Evolutionary conservation across 2,888 invertebrate species (phyloP), one percentile per base, ranked within the genome.

Genomic region (Schrankia costaestrigalis): DNA sequence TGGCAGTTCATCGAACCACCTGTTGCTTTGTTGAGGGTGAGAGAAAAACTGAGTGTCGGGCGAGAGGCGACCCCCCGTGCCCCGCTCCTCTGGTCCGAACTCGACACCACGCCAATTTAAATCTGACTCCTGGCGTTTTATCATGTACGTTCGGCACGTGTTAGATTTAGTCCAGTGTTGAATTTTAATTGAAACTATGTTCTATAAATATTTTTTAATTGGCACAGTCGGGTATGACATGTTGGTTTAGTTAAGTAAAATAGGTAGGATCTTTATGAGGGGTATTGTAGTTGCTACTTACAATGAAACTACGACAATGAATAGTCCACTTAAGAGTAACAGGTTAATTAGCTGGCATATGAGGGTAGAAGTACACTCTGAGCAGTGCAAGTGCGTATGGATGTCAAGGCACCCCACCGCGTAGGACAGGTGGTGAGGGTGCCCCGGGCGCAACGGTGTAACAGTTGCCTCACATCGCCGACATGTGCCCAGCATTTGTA

Each of bases 31-130:
- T 54, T 47, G 63, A 62, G 75, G 70, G 71, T 68, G 76, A 64
- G 76, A 76, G 77, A 81, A 83, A 83, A 83, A 81, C 56, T 74
- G 68, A 63, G 60, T 62, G 59, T 58, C 50, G 65, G 61, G 47
- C 46, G 67, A 59, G 56, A 55, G 56, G 52, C 35, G 48, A 48
- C 42, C 47, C 44, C 45, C 37, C 39, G 14, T 22, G 17, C 22
- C 34, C 38, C 32, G 39, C 51, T 53, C 38, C 41, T 53, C 49
- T 56, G 59, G 46, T 48, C 57, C 57, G 59, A 66, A 63, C 59
- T 55, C 67, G 67, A 78, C 71, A 74, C 70, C 67, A 64, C 56
- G 72, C 73, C 79, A 82, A 83, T 84, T 84, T 80, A 80, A 82
- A 81, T 49, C 63, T 68, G 69, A 73, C 78, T 77, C 62, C 65